Evolutionary conservation across 2,888 invertebrate species (phyloP).

Genomic region (Thyatira batis): DNA sequence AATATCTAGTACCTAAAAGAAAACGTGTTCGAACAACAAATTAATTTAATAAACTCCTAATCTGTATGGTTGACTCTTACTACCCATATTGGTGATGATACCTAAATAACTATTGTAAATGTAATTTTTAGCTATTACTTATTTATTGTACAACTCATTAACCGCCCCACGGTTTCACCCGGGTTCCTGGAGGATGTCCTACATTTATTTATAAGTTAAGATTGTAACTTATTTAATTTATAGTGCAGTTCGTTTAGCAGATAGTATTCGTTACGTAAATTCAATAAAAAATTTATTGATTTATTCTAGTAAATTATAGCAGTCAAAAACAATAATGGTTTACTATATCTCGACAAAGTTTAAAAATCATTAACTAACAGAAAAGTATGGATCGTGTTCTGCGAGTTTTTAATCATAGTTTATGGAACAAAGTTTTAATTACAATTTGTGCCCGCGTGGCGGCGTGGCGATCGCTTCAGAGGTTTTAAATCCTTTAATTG

Average conservation of each 20-base stretch:
- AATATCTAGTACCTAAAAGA: constrained; percentile 52
- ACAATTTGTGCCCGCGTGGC: constrained; percentile 35
- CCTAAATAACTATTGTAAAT: too few species aligned
- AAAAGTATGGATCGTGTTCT: constrained; percentile 33
- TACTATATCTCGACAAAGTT: constrained; percentile 20
- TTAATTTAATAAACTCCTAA: constrained; percentile 42
- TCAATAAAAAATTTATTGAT: too few species aligned
- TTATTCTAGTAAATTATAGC: too few species aligned
- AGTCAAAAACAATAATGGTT: constrained; percentile 6
- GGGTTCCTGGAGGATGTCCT: too few species aligned
- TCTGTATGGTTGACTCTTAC: constrained; percentile 19
- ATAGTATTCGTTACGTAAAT: too few species aligned
- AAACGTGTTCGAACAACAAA: constrained; percentile 44
- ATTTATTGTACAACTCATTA: too few species aligned
- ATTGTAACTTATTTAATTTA: too few species aligned
- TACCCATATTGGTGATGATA: too few species aligned
- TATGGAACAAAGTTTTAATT: constrained; percentile 62
- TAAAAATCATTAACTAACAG: constrained; percentile 30
- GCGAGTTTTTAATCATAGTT: constrained; percentile 59
- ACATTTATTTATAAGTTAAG: too few species aligned
- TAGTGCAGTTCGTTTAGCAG: too few species aligned
- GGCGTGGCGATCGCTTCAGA: constrained; percentile 39
- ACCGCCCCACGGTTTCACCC: too few species aligned
- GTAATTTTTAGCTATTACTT: too few species aligned
- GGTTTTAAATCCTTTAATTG: constrained; percentile 44